Evolutionary conservation across 2,888 invertebrate species (phyloP), one percentile per base, ranked within the genome.

Genomic region (Pegoplata infirma): DNA sequence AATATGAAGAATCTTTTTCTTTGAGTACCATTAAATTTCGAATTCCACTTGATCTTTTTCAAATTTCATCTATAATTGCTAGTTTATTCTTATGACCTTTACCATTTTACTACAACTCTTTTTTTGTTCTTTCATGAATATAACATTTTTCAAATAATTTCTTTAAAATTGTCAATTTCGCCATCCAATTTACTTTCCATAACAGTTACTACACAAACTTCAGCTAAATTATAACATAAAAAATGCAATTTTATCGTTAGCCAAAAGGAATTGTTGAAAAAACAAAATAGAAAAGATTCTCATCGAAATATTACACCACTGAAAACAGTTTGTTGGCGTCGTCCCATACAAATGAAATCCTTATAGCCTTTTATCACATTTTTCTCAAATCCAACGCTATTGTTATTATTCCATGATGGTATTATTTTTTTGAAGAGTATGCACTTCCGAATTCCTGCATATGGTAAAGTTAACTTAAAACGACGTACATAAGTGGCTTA

Each of bases 361-460:
- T n/a, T n/a, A n/a, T n/a, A n/a, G n/a, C n/a, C n/a, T n/a, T n/a
- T n/a, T n/a, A n/a, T n/a, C n/a, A n/a, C n/a, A n/a, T n/a, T n/a
- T n/a, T n/a, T n/a, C n/a, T n/a, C n/a, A n/a, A n/a, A n/a, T n/a
- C n/a, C n/a, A n/a, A n/a, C n/a, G n/a, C n/a, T n/a, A 40, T 40
- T 40, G 36, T 40, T 40, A 5, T 40, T 25, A 53, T 53, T 53
- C 25, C 7, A n/a, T n/a, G n/a, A 25, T 49, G 49, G 47, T 17
- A 47, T 17, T 47, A 47, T n/a, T 19, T 21, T n/a, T n/a, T 40
- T n/a, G 7, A 53, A 25, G 47, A 47, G 61, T 61, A 32, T 61
- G 47, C 16, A 61, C 19, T 61, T 61, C 61, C 61, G 61, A 32
- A 61, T 61, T 19, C 32, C 47, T n/a, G 36, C 36, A 40, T 40